Base-by-base conservation (phyloP, 92 coral and sea anemone genomes). In the Zoanthus sansibaricus region DNA sequence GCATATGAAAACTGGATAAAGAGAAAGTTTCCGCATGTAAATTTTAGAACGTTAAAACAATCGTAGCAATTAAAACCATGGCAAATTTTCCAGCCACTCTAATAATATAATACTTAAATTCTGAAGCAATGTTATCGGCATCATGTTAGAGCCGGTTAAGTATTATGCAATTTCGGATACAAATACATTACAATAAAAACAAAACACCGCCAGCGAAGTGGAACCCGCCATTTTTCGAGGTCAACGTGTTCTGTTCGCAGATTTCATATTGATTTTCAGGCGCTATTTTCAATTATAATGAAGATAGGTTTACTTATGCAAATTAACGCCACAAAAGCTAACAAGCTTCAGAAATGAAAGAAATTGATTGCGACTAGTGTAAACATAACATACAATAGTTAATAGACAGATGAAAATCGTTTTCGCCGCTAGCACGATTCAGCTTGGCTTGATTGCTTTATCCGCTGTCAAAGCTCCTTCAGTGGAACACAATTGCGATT, bases 291-390 rank as follows among this genome's bases (percentile, higher is more conserved):
- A 80, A 80, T 66, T 64, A 80, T 80, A 80, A 80, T 47, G 75
- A 66, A 64, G 70, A 21, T 47, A 72, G 73, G 46, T 66, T 66
- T 80, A 66, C 74, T 80, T 80, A 80, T 80, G 85, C 62, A 80
- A 80, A 80, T 80, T 66, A 76, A 21, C 75, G 61, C 59, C 74
- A 66, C 85, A 80, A 80, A 45, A 66, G 85, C 85, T 80, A 80
- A 80, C 85, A 80, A 80, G 73, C 14, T 61, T 80, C 73, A 62
- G 74, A 66, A 80, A 64, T 80, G 85, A 80, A 80, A 80, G 85
- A 48, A 80, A 70, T 47, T 42, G 74, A 79, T 46, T 66, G 85
- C 58, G 44, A 42, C 55, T 61, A 62, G 46, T 44, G 73, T 79
- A 80, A 80, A 66, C 45, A 66, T n/a, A 33, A n/a, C 11, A 78